Conservation (phyloP, 1,140 invertebrate species). For the Mamestra configurata region DNA sequence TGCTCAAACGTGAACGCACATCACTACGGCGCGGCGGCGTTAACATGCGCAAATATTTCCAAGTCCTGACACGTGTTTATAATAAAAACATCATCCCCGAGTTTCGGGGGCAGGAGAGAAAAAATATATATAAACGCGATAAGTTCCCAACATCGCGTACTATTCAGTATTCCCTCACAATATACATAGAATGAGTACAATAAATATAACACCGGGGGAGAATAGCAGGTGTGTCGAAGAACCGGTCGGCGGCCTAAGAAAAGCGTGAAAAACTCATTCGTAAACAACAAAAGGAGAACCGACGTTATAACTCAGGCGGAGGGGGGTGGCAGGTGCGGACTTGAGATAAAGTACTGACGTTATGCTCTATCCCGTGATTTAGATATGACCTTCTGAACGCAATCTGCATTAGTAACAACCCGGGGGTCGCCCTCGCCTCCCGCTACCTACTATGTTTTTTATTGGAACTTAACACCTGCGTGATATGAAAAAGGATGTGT, state of each 20-base stretch:
- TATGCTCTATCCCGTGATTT: slow-evolving; percentile 76
- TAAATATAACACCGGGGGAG: slow-evolving; percentile 70
- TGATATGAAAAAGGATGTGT: slow-evolving; percentile 54
- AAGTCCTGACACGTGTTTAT: slow-evolving; percentile 76
- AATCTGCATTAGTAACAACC: slow-evolving; percentile 73
- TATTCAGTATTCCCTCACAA: slow-evolving; percentile 69
- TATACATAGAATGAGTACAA: slow-evolving; percentile 71
- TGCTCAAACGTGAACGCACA: slow-evolving; percentile 65
- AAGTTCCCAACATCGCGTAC: slow-evolving; percentile 77
- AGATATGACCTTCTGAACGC: slow-evolving; percentile 78
- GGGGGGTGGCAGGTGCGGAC: slow-evolving; percentile 73
- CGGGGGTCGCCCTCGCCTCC: slow-evolving; percentile 50
- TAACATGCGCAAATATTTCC: slow-evolving; percentile 77
- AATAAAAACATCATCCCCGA: slow-evolving; percentile 83
- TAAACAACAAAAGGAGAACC: slow-evolving; percentile 77
- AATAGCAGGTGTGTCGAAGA: slow-evolving; percentile 76
- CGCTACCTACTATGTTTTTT: slow-evolving; percentile 55
- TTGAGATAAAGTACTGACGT: slow-evolving; percentile 77
- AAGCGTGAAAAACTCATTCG: slow-evolving; percentile 81
- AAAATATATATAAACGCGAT: slow-evolving; percentile 82
- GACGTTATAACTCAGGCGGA: slow-evolving; percentile 67
- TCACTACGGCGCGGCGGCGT: slow-evolving; percentile 62
- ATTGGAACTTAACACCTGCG: slow-evolving; percentile 62
- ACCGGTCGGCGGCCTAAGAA: slow-evolving; percentile 64
- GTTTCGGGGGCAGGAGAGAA: slow-evolving; percentile 57